phyloP scores from a whole-genome alignment of 2,888 invertebrate species.

The Listrodromus nycthemerus region DNA sequence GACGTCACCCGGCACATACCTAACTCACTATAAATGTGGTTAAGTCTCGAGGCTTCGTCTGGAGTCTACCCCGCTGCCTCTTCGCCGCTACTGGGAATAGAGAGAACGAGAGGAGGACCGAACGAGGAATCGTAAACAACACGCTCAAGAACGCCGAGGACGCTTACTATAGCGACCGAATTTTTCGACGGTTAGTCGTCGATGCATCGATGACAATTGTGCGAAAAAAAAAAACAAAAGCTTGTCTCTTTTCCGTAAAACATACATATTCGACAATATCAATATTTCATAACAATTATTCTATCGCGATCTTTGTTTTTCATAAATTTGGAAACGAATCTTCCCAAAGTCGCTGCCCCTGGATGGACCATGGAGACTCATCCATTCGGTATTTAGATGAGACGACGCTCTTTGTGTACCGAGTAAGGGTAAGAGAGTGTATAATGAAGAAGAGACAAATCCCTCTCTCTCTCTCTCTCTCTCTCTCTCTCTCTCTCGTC shows the following conservation, averaged over 20 bases:
- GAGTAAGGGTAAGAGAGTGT: constrained; percentile 30
- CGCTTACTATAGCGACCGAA: constrained; percentile 22
- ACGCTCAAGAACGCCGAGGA: constrained; percentile 15
- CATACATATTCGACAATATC: neutral
- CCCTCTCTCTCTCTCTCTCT: neutral
- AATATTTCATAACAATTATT: neutral
- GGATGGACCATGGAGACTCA: neutral
- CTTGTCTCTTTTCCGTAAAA: neutral
- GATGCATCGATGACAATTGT: constrained; percentile 30
- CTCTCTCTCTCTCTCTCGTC: constrained; percentile 39
- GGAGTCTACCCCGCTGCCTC: constrained; percentile 52
- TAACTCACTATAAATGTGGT: constrained; percentile 67
- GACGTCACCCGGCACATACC: constrained; percentile 67
- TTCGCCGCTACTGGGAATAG: constrained; percentile 30
- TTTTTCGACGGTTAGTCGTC: constrained; percentile 11
- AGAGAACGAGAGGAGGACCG: constrained; percentile 41
- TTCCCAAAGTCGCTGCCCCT: too few relatives aligned
- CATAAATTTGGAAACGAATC: neutral
- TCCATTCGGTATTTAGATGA: neutral
- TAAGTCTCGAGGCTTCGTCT: constrained; percentile 59
- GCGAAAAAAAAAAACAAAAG: neutral
- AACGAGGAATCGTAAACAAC: constrained; percentile 60
- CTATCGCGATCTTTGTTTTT: neutral
- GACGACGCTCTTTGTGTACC: neutral
- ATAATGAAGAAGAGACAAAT: constrained; percentile 61